A percentile compares a stretch with the other conserved stretches of the same genome.
Conservation (phyloP, 1,140 invertebrate genomes). For the Drosophila ficusphila region DNA sequence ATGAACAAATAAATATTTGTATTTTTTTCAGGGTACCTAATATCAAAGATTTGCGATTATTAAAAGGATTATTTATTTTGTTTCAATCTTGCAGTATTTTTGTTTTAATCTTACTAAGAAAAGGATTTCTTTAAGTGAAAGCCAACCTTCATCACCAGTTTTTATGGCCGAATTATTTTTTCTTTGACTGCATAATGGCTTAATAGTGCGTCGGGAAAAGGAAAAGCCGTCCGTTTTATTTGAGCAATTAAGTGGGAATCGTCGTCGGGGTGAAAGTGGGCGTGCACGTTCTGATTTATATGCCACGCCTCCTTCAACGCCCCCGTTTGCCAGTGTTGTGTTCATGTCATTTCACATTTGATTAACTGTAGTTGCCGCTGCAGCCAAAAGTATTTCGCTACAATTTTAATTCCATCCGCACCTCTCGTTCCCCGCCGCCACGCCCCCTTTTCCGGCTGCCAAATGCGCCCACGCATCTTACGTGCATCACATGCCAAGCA, state of each 20-base stretch:
- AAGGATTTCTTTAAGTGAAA: no score
- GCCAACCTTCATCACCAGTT: no score
- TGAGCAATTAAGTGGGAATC: constrained; percentile 68
- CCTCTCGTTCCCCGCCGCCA: not conserved
- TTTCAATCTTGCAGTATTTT: no score
- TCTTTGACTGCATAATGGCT: constrained; percentile 61
- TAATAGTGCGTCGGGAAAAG: constrained; percentile 56
- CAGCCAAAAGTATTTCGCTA: constrained; percentile 61
- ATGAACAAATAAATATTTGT: no score
- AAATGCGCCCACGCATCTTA: constrained; percentile 47
- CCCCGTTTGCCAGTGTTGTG: constrained; percentile 1
- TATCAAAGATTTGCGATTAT: no score
- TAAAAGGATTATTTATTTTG: no score
- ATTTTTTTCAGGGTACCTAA: no score
- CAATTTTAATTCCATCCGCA: constrained; percentile 67
- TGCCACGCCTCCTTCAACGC: not conserved
- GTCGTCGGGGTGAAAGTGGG: not conserved
- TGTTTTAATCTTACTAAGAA: no score
- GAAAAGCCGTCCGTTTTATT: constrained; percentile 51
- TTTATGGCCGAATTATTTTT: constrained; percentile 17
- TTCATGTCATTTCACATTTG: constrained; percentile 67
- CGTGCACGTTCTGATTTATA: constrained; percentile 58
- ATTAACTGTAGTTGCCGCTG: constrained; percentile 65
- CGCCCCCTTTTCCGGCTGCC: not conserved
- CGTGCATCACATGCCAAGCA: constrained; percentile 68